Evolutionary conservation across 2,888 invertebrate genomes (phyloP).

Genomic region (Lycophotia porphyrea): DNA sequence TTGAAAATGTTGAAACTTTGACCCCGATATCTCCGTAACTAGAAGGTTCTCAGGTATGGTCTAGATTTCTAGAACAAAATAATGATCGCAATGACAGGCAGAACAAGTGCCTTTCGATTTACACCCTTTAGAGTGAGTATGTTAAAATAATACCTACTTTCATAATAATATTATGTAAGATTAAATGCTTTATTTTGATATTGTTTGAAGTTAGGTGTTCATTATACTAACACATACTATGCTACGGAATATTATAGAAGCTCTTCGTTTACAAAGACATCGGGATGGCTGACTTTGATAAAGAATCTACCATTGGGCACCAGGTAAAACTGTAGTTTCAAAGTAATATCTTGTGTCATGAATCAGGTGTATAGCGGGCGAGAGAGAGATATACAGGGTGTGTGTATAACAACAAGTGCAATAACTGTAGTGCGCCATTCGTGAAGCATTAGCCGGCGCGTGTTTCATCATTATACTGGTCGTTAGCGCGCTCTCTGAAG

Average conservation of each 20-base stretch:
- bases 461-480: slow-evolving; percentile 63
- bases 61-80: too few relatives aligned
- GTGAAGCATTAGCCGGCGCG: slow-evolving; percentile 52
- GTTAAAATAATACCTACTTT: not conserved
- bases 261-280: not conserved
- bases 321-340: slow-evolving; percentile 11
- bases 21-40: too few relatives aligned
- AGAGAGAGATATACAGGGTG: not conserved
- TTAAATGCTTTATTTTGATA: not conserved
- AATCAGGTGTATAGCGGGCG: slow-evolving; percentile 9
- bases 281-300: not conserved
- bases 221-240: not conserved
- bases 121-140: not conserved
- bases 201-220: not conserved
- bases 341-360: slow-evolving; percentile 22
- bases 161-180: not conserved
- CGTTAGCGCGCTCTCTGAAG: slow-evolving; percentile 37
- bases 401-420: slow-evolving; percentile 40
- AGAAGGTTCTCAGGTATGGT: too few relatives aligned
- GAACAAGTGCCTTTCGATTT: too few relatives aligned
- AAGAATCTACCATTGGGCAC: not conserved
- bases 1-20: too few relatives aligned
- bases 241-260: not conserved
- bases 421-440: slow-evolving; percentile 46
- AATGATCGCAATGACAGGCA: too few relatives aligned